Evolutionary conservation across 2,113 vertebrate species (phyloP).

Genomic region (Ahaetulla prasina): DNA sequence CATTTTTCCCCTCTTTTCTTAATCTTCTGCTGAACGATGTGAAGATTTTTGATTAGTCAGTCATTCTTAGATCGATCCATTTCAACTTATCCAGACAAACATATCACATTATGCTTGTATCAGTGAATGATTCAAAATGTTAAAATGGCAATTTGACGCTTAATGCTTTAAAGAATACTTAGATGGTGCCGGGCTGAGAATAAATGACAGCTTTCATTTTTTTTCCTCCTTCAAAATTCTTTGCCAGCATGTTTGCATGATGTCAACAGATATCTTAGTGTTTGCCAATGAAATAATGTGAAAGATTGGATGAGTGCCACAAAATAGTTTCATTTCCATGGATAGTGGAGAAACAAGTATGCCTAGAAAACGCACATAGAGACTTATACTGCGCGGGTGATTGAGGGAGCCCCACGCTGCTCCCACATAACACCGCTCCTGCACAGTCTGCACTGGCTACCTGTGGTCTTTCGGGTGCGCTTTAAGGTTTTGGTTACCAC

Average conservation of each 20-base stretch:
- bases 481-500: too few relatives aligned
- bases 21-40: constrained; percentile 13
- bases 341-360: constrained; percentile 49
- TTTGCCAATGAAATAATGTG: constrained; percentile 64
- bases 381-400: too few relatives aligned
- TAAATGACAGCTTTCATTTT: constrained; percentile 62
- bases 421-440: too few relatives aligned
- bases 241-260: constrained; percentile 49
- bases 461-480: too few relatives aligned
- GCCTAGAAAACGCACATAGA: constrained; percentile 43
- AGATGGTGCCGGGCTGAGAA: constrained; percentile 55
- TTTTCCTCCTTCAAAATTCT: constrained; percentile 55
- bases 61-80: constrained; percentile 54
- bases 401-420: too few relatives aligned
- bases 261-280: constrained; percentile 57
- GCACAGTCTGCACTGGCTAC: too few relatives aligned
- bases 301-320: constrained; percentile 55
- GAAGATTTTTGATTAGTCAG: constrained; percentile 48
- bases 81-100: constrained; percentile 51
- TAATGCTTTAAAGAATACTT: constrained; percentile 58
- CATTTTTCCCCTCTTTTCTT: background rate
- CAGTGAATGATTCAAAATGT: constrained; percentile 54
- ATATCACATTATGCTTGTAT: constrained; percentile 41
- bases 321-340: constrained; percentile 53
- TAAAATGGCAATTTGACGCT: constrained; percentile 56